These are phyloP conservation scores for Prunella fulvescens DNA, from an alignment of 2,113 vertebrate species.

Conservation along the genomic window DNA sequence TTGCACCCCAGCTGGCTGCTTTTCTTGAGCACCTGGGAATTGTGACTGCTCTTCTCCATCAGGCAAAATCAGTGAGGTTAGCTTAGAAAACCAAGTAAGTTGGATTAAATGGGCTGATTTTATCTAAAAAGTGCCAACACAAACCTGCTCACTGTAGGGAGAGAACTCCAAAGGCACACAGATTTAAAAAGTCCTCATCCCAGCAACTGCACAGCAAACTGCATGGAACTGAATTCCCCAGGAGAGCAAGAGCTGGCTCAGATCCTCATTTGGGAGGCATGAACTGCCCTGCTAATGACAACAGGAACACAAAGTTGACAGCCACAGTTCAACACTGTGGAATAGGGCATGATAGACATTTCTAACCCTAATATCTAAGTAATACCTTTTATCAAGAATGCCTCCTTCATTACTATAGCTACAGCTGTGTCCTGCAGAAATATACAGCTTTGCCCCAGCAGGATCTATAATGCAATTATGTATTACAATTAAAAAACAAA, in stretches of 20 bases:
- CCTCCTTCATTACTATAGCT: neutral
- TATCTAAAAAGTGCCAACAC: neutral
- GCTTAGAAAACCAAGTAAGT: neutral
- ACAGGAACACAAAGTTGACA: neutral
- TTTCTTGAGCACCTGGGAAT: neutral
- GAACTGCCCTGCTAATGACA: neutral
- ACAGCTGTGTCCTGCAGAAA: neutral
- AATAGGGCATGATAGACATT: neutral
- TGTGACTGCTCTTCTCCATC: neutral
- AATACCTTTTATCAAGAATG: neutral
- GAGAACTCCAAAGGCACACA: neutral
- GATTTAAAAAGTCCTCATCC: neutral
- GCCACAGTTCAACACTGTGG: accelerated
- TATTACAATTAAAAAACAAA: neutral
- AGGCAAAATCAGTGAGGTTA: neutral
- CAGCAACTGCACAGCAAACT: neutral
- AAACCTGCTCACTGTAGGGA: neutral
- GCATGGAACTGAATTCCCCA: neutral
- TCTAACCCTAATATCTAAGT: neutral
- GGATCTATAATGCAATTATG: neutral
- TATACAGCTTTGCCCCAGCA: neutral
- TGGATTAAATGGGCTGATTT: neutral
- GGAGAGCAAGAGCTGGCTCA: neutral
- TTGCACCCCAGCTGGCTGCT: neutral
- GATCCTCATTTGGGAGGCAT: neutral